Conservation (phyloP, 2,888 invertebrate genomes). For the Hyles lineata region DNA sequence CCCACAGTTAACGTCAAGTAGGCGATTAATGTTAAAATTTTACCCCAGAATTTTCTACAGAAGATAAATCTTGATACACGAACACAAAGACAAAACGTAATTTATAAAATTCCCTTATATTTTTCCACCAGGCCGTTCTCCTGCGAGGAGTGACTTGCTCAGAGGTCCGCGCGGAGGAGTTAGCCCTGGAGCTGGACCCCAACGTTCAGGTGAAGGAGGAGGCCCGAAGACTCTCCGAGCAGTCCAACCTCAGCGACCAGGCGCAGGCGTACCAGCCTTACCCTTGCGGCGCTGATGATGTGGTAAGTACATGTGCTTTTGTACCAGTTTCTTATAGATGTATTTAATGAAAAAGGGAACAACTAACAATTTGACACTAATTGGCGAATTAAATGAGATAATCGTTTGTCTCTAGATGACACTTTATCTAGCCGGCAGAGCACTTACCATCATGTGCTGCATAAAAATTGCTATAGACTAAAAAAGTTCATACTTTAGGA, state of each 20-base stretch:
- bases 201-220: conserved; percentile 80
- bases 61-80: neutral
- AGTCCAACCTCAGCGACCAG: conserved; percentile 80
- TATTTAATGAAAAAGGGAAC: no score
- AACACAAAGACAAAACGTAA: neutral
- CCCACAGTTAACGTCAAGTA: no score
- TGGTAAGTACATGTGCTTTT: conserved; percentile 53
- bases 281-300: conserved; percentile 73
- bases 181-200: conserved; percentile 75
- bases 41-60: neutral
- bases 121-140: conserved; percentile 67
- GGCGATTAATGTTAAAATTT: no score
- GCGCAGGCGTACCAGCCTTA: conserved; percentile 77
- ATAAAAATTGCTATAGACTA: neutral
- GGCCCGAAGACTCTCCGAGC: conserved; percentile 77
- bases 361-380: no score
- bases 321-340: no score
- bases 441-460: neutral
- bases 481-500: no score
- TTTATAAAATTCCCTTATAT: neutral
- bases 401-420: no score
- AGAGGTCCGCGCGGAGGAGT: conserved; percentile 77
- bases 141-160: conserved; percentile 80
- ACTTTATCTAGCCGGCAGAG: no score
- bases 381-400: no score